phyloP scores from a whole-genome alignment of 2,888 invertebrate genomes.

The Heliconius ismenius region DNA sequence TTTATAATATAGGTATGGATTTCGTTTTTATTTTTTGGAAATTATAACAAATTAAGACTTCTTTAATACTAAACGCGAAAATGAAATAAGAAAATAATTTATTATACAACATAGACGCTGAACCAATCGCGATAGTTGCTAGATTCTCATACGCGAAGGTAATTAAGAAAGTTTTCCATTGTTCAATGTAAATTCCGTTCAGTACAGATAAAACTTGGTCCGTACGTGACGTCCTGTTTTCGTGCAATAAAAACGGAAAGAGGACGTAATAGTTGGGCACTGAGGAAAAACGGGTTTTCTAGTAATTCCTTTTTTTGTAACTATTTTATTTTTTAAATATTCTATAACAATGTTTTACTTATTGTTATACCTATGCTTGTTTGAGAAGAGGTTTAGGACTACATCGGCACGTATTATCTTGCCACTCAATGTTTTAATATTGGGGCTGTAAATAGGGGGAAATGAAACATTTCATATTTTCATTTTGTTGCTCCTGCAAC shows the following conservation, averaged over 20 bases:
- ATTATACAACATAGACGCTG: background rate
- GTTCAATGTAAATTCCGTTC: constrained; percentile 21
- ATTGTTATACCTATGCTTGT: background rate
- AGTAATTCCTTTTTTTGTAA: background rate
- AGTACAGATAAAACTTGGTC: constrained; percentile 22
- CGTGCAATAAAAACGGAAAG: constrained; percentile 15
- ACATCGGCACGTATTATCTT: background rate
- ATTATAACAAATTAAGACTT: too few relatives aligned
- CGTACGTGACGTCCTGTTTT: constrained; percentile 14
- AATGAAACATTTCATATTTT: background rate
- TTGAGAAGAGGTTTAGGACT: background rate
- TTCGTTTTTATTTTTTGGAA: background rate
- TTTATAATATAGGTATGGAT: too few relatives aligned
- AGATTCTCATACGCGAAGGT: constrained; percentile 5
- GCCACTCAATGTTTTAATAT: background rate
- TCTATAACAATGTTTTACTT: too few relatives aligned
- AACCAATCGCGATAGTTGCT: constrained; percentile 5
- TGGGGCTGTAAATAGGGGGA: background rate
- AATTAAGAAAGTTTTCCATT: constrained; percentile 24
- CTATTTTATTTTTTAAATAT: background rate
- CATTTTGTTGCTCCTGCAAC: background rate
- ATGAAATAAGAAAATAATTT: background rate
- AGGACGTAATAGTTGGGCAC: background rate
- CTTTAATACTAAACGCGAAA: background rate
- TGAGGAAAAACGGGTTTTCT: background rate